These are phyloP conservation scores for Corydoras sp. DNA, from an alignment of 2,113 vertebrate species.

Conservation along the genomic window DNA sequence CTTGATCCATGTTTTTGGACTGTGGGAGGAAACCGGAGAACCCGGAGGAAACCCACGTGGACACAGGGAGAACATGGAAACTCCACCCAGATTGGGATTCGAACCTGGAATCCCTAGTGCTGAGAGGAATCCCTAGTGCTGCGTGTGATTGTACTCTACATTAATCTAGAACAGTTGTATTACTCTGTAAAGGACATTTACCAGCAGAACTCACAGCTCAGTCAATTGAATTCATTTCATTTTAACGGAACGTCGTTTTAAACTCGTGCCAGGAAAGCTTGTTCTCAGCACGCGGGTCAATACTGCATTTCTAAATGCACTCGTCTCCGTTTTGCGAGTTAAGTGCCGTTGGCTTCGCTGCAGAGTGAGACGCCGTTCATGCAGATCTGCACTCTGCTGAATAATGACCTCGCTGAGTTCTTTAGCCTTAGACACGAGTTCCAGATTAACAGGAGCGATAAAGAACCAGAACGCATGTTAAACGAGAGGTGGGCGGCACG, in stretches of 20 bases:
- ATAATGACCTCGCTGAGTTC: background rate
- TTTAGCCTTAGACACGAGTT: no score
- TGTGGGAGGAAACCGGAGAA: no score
- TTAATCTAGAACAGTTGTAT: constrained; percentile 4
- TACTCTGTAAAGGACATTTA: constrained; percentile 1
- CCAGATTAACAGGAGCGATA: no score
- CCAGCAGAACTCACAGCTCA: constrained; percentile 5
- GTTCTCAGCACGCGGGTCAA: constrained; percentile 1
- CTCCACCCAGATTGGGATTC: no score
- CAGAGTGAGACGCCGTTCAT: constrained; percentile 5
- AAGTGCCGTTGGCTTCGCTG: background rate
- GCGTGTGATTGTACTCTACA: background rate
- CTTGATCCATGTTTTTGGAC: no score
- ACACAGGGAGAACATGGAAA: no score
- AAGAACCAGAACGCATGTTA: no score
- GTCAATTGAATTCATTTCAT: constrained; percentile 15
- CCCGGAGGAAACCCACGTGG: no score
- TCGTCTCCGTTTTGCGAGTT: background rate
- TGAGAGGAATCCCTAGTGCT: no score
- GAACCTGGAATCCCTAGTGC: no score
- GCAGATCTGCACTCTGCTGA: constrained; percentile 1
- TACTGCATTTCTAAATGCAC: constrained; percentile 14
- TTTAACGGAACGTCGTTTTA: background rate
- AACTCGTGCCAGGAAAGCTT: constrained; percentile 5
- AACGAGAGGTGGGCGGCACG: no score